Conservation (phyloP, 2,797 vertebrate genomes). For the Helarctos malayanus region DNA sequence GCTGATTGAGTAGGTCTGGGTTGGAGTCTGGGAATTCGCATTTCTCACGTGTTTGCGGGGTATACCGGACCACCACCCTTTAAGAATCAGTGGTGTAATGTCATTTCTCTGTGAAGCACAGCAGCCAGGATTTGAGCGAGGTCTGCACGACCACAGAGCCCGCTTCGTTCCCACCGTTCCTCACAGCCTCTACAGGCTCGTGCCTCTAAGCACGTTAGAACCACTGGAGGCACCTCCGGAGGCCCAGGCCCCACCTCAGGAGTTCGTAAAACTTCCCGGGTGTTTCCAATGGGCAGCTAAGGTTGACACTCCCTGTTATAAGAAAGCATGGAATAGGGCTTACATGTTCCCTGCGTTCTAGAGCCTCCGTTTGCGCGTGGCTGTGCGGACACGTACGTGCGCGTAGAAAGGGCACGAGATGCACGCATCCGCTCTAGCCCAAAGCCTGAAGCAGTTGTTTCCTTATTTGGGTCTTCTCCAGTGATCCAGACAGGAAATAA, state of each 20-base stretch:
- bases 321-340: neutral
- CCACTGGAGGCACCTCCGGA: neutral
- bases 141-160: neutral
- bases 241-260: neutral
- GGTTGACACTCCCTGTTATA: neutral
- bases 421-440: neutral
- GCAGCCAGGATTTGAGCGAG: neutral
- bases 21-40: neutral
- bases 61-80: neutral
- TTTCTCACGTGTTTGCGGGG: neutral
- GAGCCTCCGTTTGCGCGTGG: neutral
- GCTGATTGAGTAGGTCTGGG: neutral
- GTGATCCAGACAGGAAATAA: neutral
- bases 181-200: neutral
- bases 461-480: neutral
- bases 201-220: neutral
- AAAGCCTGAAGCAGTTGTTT: constrained; percentile 10
- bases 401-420: neutral
- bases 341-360: neutral
- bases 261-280: neutral
- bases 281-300: neutral
- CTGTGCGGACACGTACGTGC: neutral
- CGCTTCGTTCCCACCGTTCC: neutral
- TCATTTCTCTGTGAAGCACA: neutral
- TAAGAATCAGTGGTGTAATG: neutral